These are phyloP conservation scores for Automeris io DNA, from an alignment of 2,888 invertebrate genomes.

Conservation along the genomic window DNA sequence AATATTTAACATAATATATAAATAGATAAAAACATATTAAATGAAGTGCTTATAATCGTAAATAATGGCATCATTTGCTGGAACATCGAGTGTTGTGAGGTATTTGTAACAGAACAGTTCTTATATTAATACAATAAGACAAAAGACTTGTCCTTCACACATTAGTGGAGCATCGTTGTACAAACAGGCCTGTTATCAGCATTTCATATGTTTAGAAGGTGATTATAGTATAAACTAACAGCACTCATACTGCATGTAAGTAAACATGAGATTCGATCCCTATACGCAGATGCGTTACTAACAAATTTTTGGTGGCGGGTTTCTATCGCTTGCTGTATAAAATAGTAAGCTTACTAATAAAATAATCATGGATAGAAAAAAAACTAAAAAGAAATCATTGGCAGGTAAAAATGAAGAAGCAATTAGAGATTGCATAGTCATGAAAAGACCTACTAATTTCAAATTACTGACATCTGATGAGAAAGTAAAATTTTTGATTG, in stretches of 20 bases:
- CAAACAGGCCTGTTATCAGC: conserved; percentile 65
- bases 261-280: conserved; percentile 41
- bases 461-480: conserved; percentile 29
- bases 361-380: conserved; percentile 53
- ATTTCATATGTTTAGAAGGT: conserved; percentile 57
- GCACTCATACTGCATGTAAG: conserved; percentile 62
- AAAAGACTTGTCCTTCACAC: conserved; percentile 73
- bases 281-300: conserved; percentile 39
- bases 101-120: conserved; percentile 59
- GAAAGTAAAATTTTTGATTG: conserved; percentile 30
- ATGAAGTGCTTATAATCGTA: conserved; percentile 22
- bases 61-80: conserved; percentile 34
- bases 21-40: conserved; percentile 2
- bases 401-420: conserved; percentile 34
- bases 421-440: conserved; percentile 19
- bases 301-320: conserved; percentile 57
- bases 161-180: conserved; percentile 64
- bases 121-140: conserved; percentile 45
- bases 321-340: conserved; percentile 38
- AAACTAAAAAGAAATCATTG: conserved; percentile 43
- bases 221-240: conserved; percentile 65
- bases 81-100: conserved; percentile 44
- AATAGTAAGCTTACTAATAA: conserved; percentile 48
- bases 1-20: no score
- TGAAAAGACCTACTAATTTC: conserved; percentile 28